Conservation (phyloP, 2,888 invertebrate species). For the Calephelis perditalis region DNA sequence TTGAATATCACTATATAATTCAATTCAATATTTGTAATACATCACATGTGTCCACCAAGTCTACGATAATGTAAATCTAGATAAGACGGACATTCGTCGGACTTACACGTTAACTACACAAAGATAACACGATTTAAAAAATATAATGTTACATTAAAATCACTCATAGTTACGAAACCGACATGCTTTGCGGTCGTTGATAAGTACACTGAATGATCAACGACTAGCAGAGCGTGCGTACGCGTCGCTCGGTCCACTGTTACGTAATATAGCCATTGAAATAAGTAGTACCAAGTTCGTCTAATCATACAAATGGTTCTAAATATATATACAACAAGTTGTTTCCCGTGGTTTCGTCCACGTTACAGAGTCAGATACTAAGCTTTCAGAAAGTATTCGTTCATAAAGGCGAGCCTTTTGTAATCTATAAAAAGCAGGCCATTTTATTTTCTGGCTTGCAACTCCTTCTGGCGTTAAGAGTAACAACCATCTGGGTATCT, state of each 20-base stretch:
- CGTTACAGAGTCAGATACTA: too few species aligned
- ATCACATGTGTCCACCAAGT: not conserved
- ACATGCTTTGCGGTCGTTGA: not conserved
- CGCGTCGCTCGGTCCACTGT: not conserved
- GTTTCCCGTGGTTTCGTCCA: too few species aligned
- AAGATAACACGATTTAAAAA: not conserved
- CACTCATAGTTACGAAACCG: not conserved
- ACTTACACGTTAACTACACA: not conserved
- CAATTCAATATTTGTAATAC: not conserved
- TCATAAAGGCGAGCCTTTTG: too few species aligned
- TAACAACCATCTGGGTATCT: too few species aligned
- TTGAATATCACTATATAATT: constrained; percentile 1
- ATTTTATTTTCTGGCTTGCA: too few species aligned
- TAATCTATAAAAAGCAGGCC: too few species aligned
- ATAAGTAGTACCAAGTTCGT: constrained; percentile 2
- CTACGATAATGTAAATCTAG: not conserved
- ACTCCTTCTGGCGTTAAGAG: too few species aligned
- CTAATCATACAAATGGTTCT: constrained; percentile 3
- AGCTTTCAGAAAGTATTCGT: too few species aligned
- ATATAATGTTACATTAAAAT: not conserved
- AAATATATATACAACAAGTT: not conserved
- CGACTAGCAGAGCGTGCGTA: not conserved
- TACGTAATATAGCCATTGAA: not conserved
- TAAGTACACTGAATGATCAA: not conserved
- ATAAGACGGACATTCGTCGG: not conserved